Conservation (phyloP, 2,113 vertebrate genomes). For the Perccottus glenii region DNA sequence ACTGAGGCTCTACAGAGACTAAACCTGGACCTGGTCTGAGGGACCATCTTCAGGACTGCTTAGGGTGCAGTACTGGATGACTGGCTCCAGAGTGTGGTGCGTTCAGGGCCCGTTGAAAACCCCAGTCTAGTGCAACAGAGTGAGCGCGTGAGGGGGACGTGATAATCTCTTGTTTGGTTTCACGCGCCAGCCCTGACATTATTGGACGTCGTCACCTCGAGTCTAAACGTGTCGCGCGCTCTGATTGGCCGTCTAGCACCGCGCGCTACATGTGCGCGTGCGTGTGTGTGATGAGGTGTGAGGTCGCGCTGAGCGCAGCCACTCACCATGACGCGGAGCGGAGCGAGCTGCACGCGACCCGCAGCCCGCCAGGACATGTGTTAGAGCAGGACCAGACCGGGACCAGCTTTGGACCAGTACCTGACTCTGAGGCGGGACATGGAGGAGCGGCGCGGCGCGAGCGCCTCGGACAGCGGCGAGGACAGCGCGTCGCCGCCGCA, state of each 20-base stretch:
- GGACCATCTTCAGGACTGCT: no score
- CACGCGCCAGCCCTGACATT: slow-evolving; percentile 38
- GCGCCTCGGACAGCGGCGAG: slow-evolving; percentile 79
- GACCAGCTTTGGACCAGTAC: slow-evolving; percentile 49
- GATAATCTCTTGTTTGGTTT: slow-evolving; percentile 40
- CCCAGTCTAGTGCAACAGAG: not conserved
- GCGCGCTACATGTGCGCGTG: slow-evolving; percentile 57
- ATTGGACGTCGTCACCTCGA: slow-evolving; percentile 80
- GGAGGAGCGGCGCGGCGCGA: slow-evolving; percentile 74
- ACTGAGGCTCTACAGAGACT: no score
- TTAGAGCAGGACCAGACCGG: not conserved
- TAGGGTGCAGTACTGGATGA: not conserved
- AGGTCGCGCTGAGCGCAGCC: slow-evolving; percentile 69
- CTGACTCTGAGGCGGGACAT: slow-evolving; percentile 67
- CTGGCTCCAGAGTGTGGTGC: not conserved
- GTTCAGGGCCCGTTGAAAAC: not conserved
- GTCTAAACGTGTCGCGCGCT: slow-evolving; percentile 71
- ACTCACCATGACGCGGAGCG: slow-evolving; percentile 77
- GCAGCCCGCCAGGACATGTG: slow-evolving; percentile 9
- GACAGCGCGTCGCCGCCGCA: slow-evolving; percentile 81
- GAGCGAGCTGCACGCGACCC: slow-evolving; percentile 8
- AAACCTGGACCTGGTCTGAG: no score
- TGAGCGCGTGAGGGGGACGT: slow-evolving; percentile 5
- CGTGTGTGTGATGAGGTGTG: slow-evolving; percentile 71
- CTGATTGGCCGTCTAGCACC: slow-evolving; percentile 83